Evolutionary conservation across 2,888 invertebrate genomes (phyloP).

Genomic region (Hartigia nigra): DNA sequence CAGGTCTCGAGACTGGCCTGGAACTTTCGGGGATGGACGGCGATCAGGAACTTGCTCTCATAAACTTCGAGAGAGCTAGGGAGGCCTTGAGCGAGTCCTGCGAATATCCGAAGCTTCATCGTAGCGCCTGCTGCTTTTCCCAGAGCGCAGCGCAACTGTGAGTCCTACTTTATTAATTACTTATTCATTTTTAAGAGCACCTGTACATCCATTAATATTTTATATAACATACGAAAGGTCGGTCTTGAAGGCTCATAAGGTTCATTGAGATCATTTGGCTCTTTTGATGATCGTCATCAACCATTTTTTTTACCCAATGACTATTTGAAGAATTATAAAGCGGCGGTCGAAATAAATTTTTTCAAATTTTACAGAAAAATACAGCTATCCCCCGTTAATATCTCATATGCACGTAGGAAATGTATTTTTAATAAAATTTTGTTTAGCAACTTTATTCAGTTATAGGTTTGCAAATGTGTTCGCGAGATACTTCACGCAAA

Average conservation of each 20-base stretch:
- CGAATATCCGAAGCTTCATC: slow-evolving; percentile 58
- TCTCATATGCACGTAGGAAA: not conserved
- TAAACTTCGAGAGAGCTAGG: slow-evolving; percentile 53
- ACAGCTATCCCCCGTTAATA: not conserved
- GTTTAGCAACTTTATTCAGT: not conserved
- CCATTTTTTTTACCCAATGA: not conserved
- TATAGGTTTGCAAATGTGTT: not conserved
- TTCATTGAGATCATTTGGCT: not conserved
- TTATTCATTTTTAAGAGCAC: not conserved
- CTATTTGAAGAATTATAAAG: not conserved
- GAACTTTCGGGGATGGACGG: slow-evolving; percentile 57
- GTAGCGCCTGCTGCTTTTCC: slow-evolving; percentile 61
- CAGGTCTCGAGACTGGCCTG: slow-evolving; percentile 48
- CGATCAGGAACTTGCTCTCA: slow-evolving; percentile 56
- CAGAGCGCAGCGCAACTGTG: slow-evolving; percentile 60
- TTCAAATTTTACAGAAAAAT: not conserved
- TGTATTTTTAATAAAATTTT: not conserved
- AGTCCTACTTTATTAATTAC: slow-evolving; percentile 36
- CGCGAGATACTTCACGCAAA: not conserved
- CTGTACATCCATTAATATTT: too few relatives aligned
- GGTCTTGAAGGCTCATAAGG: not conserved
- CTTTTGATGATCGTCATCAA: not conserved
- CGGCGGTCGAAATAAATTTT: not conserved
- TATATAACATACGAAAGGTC: not conserved
- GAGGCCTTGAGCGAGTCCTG: slow-evolving; percentile 52